Conservation (phyloP, 2,113 vertebrate species). For the Propithecus coquereli region DNA sequence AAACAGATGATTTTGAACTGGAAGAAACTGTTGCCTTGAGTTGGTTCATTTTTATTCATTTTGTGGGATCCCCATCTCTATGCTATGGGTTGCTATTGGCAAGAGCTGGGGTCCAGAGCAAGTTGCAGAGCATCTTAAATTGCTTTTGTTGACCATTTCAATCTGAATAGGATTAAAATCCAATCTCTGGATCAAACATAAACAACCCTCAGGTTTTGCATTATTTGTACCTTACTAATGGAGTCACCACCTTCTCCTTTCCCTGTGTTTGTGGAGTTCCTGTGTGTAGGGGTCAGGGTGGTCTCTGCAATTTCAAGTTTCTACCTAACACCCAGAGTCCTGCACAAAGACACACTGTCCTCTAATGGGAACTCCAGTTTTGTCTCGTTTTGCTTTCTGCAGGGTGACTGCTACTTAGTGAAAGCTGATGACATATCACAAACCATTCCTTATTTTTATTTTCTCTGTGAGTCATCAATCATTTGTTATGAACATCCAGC, state of each 20-base stretch:
- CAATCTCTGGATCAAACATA: not conserved
- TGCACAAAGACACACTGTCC: not conserved
- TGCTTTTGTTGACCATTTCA: not conserved
- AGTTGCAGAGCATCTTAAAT: not conserved
- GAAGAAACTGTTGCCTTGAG: not conserved
- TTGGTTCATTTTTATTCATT: not conserved
- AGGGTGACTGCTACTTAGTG: no score
- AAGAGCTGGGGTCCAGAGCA: not conserved
- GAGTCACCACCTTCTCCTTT: not conserved
- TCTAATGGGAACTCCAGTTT: not conserved
- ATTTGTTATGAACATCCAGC: not conserved
- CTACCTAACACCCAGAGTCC: not conserved
- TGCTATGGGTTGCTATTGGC: not conserved
- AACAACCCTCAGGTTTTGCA: no score
- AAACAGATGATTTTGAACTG: not conserved
- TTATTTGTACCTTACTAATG: not conserved
- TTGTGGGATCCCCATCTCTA: not conserved
- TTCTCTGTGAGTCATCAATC: not conserved
- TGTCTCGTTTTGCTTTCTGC: not conserved
- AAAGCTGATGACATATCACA: not conserved
- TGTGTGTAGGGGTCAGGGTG: accelerated
- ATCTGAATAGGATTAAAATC: not conserved
- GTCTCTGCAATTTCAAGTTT: not conserved
- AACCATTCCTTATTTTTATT: not conserved
- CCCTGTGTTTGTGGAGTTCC: not conserved